Evolutionary conservation across 2,797 vertebrate genomes (phyloP).

Genomic region (Nyctibius grandis): DNA sequence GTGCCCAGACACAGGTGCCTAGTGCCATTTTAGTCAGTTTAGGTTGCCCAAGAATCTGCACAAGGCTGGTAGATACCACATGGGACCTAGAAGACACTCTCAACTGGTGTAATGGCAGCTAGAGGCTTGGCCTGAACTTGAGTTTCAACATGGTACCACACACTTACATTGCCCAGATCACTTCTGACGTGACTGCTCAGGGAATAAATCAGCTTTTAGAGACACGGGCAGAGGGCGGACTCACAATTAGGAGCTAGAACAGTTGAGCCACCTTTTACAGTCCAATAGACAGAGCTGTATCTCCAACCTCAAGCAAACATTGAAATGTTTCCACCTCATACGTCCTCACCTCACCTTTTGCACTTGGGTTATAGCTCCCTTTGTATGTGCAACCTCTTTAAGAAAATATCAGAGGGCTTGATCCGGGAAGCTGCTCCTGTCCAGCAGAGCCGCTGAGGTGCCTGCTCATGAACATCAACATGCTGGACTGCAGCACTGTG

Average conservation of each 20-base stretch:
- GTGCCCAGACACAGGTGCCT: background rate
- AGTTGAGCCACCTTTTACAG: background rate
- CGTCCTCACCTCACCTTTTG: background rate
- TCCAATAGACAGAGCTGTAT: background rate
- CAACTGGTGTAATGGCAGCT: background rate
- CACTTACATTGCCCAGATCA: background rate
- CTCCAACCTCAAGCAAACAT: background rate
- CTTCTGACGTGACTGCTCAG: background rate
- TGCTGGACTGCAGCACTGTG: rapidly evolving
- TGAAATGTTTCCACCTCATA: background rate
- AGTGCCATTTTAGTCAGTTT: background rate
- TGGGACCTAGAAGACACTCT: background rate
- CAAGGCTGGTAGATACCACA: background rate
- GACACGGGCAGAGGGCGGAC: background rate
- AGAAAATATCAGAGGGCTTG: background rate
- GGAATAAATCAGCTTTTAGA: background rate
- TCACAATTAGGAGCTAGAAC: background rate
- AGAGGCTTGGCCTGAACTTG: background rate
- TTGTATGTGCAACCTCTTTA: background rate
- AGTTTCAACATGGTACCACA: background rate
- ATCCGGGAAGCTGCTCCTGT: background rate
- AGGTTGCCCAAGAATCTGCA: background rate
- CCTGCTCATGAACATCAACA: background rate
- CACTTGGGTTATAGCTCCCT: background rate
- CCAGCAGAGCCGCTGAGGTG: background rate